Percentiles rank a stretch among this genome's conserved stretches.
Conservation (phyloP, 2,113 vertebrate genomes). For the Anguilla rostrata region DNA sequence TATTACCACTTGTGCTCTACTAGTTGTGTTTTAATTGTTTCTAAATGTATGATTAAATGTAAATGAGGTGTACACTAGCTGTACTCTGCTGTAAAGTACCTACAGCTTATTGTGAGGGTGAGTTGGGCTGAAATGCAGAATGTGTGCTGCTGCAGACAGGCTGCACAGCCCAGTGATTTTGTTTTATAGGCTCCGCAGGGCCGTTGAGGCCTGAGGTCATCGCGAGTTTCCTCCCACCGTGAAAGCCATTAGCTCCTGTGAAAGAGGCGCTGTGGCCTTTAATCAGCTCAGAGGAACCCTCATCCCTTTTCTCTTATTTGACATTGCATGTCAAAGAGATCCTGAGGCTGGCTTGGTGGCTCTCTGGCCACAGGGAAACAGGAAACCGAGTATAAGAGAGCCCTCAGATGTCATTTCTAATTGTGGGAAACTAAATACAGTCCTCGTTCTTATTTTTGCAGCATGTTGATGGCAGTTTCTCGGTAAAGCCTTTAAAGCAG, state of each 20-base stretch:
- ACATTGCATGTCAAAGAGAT: background rate
- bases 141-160: background rate
- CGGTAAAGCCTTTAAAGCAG: slow-evolving; percentile 77
- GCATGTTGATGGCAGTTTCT: slow-evolving; percentile 75
- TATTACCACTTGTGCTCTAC: background rate
- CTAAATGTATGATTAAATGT: background rate
- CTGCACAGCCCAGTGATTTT: background rate
- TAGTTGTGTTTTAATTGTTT: background rate
- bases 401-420: slow-evolving; percentile 23
- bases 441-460: slow-evolving; percentile 48
- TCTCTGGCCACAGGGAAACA: slow-evolving; percentile 20
- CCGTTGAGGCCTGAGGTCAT: background rate
- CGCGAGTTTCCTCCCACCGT: background rate
- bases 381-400: slow-evolving; percentile 31
- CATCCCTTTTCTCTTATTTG: background rate
- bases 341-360: slow-evolving; percentile 3
- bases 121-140: background rate
- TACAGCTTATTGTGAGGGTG: background rate
- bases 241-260: slow-evolving; percentile 21
- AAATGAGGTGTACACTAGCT: background rate
- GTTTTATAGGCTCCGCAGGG: background rate
- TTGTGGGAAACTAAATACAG: slow-evolving; percentile 55
- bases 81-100: background rate
- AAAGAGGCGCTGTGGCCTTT: background rate
- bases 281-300: slow-evolving; percentile 5